A percentile compares a stretch with the other conserved stretches of the same genome.
Conservation (phyloP, 2,888 invertebrate genomes). For the Callinectes sapidus region DNA sequence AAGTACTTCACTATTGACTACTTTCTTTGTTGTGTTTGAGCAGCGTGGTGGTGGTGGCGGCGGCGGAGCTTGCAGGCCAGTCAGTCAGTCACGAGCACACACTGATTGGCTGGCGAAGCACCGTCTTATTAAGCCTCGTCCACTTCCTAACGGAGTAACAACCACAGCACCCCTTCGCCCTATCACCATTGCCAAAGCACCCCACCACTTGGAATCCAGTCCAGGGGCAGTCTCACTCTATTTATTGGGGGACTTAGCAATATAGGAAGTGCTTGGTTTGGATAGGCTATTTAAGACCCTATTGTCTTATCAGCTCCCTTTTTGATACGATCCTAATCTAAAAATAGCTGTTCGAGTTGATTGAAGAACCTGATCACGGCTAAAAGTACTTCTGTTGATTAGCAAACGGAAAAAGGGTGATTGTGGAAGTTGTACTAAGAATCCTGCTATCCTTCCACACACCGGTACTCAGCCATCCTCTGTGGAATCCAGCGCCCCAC, state of each 20-base stretch:
- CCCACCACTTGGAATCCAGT: background rate
- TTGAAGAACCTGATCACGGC: too few relatives aligned
- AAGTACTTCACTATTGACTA: background rate
- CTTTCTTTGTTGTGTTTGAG: background rate
- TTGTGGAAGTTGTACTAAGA: background rate
- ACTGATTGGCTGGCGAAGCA: background rate
- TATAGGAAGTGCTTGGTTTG: too few relatives aligned
- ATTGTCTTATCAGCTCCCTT: too few relatives aligned
- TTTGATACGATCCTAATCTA: too few relatives aligned
- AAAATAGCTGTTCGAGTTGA: too few relatives aligned
- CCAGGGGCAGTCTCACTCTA: background rate
- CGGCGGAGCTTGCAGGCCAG: background rate
- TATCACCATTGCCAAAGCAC: background rate
- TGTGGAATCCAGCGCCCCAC: background rate
- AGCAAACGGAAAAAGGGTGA: too few relatives aligned
- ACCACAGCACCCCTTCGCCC: background rate
- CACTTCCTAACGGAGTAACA: background rate
- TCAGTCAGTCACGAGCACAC: background rate
- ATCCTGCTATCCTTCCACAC: conserved; percentile 14
- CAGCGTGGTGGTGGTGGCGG: background rate
- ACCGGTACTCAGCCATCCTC: background rate
- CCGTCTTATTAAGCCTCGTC: background rate
- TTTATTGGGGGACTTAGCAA: too few relatives aligned
- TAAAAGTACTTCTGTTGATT: too few relatives aligned
- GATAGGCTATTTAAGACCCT: too few relatives aligned